Evolutionary conservation across 2,113 vertebrate species (phyloP), one percentile per base, ranked within the genome.

Genomic region (Grantiella picta): DNA sequence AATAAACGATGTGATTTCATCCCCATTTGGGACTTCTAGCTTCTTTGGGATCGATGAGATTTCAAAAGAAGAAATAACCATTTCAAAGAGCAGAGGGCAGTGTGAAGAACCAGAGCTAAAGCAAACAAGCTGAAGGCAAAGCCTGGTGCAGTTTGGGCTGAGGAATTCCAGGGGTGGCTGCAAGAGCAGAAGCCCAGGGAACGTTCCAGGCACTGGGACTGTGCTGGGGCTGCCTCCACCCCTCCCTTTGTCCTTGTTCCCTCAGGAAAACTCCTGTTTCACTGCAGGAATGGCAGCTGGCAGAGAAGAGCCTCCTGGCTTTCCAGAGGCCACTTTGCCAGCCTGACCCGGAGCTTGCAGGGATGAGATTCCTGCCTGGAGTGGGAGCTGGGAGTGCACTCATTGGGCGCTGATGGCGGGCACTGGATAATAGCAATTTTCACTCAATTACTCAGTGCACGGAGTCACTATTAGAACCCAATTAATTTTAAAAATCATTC

Each of bases 401-500:
- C 81, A 95, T 95, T 86, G 87, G 5, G 52, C 56, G 42, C 68
- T 35, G 65, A 92, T 83, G 77, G 90, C 91, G 93, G 64, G 42
- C 73, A 65, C 84, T 59, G 77, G 53, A 25, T 42, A 93, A 85
- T 21, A 80, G 94, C 92, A 89, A 89, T 95, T 93, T 77, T 82
- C 91, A 89, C 64, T 96, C 96, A 90, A 73, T 97, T 95, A 92
- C 86, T 86, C 68, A 65, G 64, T 78, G 94, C 96, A 82, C 49
- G 54, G 80, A 88, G 92, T 83, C 95, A 93, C 82, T 86, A 36
- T 81, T 92, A 94, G 73, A 94, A 83, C 64, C 57, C 88, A 93
- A 86, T 93, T 95, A 94, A 91, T 96, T 96, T 83, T 29, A 70
- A 95, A 90, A 94, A 96, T 29, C 53, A 56, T 95, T 96, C 81